phyloP scores from a whole-genome alignment of 2,113 vertebrate species.

The Capreolus pygargus region DNA sequence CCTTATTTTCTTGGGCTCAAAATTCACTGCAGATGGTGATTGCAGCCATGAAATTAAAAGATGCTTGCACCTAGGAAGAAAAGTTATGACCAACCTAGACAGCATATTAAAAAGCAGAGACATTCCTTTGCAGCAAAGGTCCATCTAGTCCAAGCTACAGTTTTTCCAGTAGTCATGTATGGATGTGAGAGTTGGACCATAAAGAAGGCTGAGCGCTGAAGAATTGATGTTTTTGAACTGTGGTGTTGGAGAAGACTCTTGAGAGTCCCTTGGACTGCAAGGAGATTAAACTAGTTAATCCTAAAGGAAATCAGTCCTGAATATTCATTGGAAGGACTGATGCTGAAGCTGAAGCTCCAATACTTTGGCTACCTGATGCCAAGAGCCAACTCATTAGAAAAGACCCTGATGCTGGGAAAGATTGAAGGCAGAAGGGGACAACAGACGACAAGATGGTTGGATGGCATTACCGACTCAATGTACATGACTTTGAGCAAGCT shows the following conservation, averaged over 20 bases:
- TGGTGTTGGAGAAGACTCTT: not conserved
- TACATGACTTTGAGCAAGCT: not conserved
- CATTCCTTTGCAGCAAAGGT: not conserved
- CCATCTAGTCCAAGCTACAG: not conserved
- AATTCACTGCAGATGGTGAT: not conserved
- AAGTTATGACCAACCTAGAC: not conserved
- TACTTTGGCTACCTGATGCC: not conserved
- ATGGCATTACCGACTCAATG: not conserved
- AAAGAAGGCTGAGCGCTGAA: not conserved
- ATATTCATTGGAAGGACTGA: not conserved
- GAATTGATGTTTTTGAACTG: not conserved
- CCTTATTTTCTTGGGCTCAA: not conserved
- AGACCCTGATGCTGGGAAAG: not conserved
- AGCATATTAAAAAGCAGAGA: not conserved
- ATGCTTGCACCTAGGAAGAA: not conserved
- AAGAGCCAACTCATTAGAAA: not conserved
- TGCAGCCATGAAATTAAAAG: not conserved
- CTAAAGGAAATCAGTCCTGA: not conserved
- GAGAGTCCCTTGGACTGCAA: not conserved
- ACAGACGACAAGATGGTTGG: not conserved
- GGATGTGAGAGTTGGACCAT: not conserved
- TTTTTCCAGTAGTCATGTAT: not conserved
- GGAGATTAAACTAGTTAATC: not conserved
- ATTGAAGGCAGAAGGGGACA: not conserved
- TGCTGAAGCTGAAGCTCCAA: not conserved